phyloP scores from a whole-genome alignment of 2,113 vertebrate genomes.

The Toxotes jaculatrix region DNA sequence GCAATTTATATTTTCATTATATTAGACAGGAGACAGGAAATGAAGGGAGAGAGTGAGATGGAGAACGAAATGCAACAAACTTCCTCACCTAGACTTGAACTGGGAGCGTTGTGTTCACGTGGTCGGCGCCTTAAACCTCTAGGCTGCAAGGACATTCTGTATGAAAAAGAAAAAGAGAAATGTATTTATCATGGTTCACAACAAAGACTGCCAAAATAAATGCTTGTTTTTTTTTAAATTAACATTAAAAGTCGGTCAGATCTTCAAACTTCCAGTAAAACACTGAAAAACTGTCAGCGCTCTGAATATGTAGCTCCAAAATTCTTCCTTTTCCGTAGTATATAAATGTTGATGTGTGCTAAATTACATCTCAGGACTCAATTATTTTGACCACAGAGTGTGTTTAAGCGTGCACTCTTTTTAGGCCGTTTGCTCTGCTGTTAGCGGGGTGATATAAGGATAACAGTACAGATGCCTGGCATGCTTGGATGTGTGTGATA shows the following conservation, averaged over 20 bases:
- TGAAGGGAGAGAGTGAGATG: background rate
- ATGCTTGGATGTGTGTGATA: slow-evolving; percentile 81
- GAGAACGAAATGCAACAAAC: background rate
- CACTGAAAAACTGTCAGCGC: background rate
- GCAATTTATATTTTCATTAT: no score
- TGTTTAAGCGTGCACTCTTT: slow-evolving; percentile 31
- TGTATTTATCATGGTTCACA: background rate
- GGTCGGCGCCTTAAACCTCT: background rate
- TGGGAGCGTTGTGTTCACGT: background rate
- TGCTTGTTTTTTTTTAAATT: background rate
- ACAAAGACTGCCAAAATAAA: background rate
- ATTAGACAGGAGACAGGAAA: slow-evolving; percentile 13
- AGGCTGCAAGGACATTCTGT: background rate
- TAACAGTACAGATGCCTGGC: slow-evolving; percentile 78
- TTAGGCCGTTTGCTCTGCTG: slow-evolving; percentile 54
- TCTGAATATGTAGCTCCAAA: background rate
- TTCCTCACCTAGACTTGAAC: background rate
- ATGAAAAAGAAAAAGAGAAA: background rate
- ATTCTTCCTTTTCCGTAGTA: background rate
- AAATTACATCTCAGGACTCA: slow-evolving; percentile 29
- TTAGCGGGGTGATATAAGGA: slow-evolving; percentile 76
- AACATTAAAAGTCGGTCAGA: background rate
- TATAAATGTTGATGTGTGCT: slow-evolving; percentile 22
- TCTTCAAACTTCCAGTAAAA: background rate
- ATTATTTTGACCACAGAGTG: slow-evolving; percentile 35